These are phyloP conservation scores for Coronaproctus castanopsis DNA, from an alignment of 2,888 invertebrate species.

Conservation along the genomic window DNA sequence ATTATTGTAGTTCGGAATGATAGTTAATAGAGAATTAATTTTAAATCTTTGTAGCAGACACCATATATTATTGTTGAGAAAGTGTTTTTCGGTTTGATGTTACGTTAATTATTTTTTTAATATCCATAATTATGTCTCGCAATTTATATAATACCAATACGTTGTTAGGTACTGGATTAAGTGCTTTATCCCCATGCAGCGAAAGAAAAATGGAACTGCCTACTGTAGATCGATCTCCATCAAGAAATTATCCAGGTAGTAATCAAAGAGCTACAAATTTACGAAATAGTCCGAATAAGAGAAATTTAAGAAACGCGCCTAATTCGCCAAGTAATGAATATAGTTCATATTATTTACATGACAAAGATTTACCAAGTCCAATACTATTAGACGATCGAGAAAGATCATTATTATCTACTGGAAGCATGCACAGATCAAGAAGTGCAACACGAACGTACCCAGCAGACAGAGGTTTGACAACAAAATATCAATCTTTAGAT, in stretches of 20 bases:
- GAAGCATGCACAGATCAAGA: conserved; percentile 53
- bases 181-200: conserved; percentile 43
- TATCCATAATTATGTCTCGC: conserved; percentile 33
- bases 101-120: too few species aligned
- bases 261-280: conserved; percentile 38
- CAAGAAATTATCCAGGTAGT: conserved; percentile 44
- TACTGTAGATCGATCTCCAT: conserved; percentile 76
- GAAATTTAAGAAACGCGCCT: not conserved
- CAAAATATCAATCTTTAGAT: conserved; percentile 49
- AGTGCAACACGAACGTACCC: conserved; percentile 58
- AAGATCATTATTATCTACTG: conserved; percentile 37
- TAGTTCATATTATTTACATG: conserved; percentile 30
- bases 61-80: too few species aligned
- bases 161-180: conserved; percentile 36
- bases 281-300: conserved; percentile 25
- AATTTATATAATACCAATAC: conserved; percentile 33
- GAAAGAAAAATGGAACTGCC: conserved; percentile 52
- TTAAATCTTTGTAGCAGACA: too few species aligned
- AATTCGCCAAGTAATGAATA: conserved; percentile 21
- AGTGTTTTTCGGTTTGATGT: too few species aligned
- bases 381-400: conserved; percentile 59
- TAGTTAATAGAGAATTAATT: too few species aligned
- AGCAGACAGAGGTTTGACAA: conserved; percentile 28
- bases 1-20: too few species aligned
- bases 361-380: conserved; percentile 68